Conservation (phyloP, 2,113 vertebrate species). For the Mastomys natalensis region DNA sequence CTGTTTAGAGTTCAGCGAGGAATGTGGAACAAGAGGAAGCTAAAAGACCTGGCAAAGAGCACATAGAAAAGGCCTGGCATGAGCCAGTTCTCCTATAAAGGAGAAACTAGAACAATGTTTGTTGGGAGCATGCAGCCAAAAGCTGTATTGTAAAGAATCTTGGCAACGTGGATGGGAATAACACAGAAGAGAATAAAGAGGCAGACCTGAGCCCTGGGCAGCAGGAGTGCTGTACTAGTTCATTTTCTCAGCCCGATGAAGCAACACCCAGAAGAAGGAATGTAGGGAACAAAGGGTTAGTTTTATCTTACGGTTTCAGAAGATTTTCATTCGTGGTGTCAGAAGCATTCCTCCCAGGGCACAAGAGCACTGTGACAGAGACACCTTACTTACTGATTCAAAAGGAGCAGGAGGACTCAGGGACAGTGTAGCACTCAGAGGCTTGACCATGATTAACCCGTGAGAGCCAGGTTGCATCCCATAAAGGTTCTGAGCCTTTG, state of each 20-base stretch:
- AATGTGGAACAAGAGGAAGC: fast-evolving
- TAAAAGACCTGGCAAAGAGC: not conserved
- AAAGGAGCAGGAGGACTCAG: not conserved
- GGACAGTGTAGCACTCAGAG: too few relatives aligned
- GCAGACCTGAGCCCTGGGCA: fast-evolving
- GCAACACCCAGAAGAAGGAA: not conserved
- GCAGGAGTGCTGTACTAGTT: not conserved
- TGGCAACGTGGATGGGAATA: fast-evolving
- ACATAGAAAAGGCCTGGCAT: fast-evolving
- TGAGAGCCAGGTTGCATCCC: too few relatives aligned
- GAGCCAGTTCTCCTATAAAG: too few relatives aligned
- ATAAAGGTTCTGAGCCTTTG: not conserved
- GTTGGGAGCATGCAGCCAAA: fast-evolving
- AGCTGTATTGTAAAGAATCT: not conserved
- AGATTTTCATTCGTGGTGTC: not conserved
- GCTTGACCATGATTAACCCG: not conserved
- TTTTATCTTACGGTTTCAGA: not conserved
- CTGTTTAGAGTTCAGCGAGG: not conserved
- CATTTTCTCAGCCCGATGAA: too few relatives aligned
- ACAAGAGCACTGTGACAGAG: not conserved
- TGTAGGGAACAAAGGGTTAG: not conserved
- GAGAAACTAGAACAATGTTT: fast-evolving
- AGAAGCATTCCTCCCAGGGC: not conserved
- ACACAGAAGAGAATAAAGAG: not conserved
- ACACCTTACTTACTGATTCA: not conserved